phyloP scores from a whole-genome alignment of 64 coral and sea anemone species.

The Cladopsammia gracilis region DNA sequence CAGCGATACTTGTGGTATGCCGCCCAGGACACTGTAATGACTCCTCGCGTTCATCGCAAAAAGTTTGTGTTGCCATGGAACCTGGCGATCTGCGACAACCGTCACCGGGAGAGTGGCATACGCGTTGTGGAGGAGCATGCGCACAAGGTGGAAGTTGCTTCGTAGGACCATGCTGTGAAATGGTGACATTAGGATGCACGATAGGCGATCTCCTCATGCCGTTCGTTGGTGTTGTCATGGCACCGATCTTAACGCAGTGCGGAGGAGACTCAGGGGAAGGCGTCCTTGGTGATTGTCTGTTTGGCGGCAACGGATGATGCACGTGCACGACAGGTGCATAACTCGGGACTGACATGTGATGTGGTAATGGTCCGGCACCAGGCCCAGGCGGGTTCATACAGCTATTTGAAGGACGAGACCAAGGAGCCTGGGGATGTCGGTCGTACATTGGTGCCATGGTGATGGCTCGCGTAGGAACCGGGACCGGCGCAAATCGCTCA shows the following conservation, averaged over 20 bases:
- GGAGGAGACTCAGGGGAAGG: constrained; percentile 63
- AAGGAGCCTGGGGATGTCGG: constrained; percentile 61
- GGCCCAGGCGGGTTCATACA: constrained; percentile 70
- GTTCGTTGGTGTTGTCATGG: constrained; percentile 39
- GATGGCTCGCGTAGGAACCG: constrained; percentile 75
- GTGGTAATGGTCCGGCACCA: constrained; percentile 64
- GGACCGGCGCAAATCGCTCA: constrained; percentile 90
- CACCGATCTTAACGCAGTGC: constrained; percentile 33
- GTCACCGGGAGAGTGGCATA: constrained; percentile 58
- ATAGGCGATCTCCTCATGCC: constrained; percentile 28
- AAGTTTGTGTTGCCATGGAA: constrained; percentile 54
- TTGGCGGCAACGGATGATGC: constrained; percentile 67
- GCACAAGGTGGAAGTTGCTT: constrained; percentile 42
- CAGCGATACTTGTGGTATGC: constrained; percentile 90
- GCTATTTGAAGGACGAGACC: constrained; percentile 62
- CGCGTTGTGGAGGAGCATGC: constrained; percentile 33
- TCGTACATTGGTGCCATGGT: constrained; percentile 77
- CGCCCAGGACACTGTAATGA: constrained; percentile 70
- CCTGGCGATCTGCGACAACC: constrained; percentile 60
- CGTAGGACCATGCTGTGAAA: constrained; percentile 36
- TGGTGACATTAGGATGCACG: constrained; percentile 72
- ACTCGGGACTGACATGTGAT: constrained; percentile 86
- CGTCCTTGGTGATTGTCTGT: constrained; percentile 45
- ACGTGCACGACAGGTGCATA: constrained; percentile 87
- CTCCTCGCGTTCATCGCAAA: constrained; percentile 51